A percentile compares a stretch with the other conserved stretches of the same genome.
Conservation (phyloP, 2,797 vertebrate genomes). For the Mastacembelus armatus region DNA sequence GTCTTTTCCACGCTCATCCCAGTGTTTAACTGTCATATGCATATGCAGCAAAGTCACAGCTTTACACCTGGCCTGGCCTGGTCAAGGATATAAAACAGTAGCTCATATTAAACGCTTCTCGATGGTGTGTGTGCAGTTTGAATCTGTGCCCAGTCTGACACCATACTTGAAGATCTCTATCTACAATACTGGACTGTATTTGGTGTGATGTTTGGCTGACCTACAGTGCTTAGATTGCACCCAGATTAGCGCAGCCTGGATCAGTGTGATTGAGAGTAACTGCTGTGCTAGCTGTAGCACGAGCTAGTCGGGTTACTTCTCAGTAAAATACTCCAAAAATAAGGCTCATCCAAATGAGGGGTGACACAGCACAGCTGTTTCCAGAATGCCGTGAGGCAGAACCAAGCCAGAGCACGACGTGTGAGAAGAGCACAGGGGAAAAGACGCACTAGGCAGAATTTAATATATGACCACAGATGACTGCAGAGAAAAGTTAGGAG, state of each 20-base stretch:
- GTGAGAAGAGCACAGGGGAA: neutral
- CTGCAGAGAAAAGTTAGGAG: constrained; percentile 13
- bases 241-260: constrained; percentile 35
- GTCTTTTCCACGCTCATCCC: too few species aligned
- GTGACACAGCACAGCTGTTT: constrained; percentile 21
- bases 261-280: neutral
- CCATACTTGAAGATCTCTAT: constrained; percentile 2
- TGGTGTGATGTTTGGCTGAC: constrained; percentile 32
- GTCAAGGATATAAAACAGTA: too few species aligned
- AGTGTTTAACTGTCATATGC: too few species aligned
- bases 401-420: neutral
- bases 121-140: too few species aligned
- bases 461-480: constrained; percentile 41
- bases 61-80: too few species aligned
- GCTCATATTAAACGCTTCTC: too few species aligned
- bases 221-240: constrained; percentile 20
- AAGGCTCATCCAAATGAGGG: constrained; percentile 5
- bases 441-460: constrained; percentile 21
- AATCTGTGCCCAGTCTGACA: neutral
- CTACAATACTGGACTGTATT: constrained; percentile 10
- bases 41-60: too few species aligned
- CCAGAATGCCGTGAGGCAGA: constrained; percentile 5
- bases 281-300: neutral
- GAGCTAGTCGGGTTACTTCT: neutral
- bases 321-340: constrained; percentile 26